A percentile compares a stretch with the other conserved stretches of the same genome.
Evolutionary conservation across 1,140 invertebrate genomes (phyloP).

Genomic region (Acromyrmex charruanus): DNA sequence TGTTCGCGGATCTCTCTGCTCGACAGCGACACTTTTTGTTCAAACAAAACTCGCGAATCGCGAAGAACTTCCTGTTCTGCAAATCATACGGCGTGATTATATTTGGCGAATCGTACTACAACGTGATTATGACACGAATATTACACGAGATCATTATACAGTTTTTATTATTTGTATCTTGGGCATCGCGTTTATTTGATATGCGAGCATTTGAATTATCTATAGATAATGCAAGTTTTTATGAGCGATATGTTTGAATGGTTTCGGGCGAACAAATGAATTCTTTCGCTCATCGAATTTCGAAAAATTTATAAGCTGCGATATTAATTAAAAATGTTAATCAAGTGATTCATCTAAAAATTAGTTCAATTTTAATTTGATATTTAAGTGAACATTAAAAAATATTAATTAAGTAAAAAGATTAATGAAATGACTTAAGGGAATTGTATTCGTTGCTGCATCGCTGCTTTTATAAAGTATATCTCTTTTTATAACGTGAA

Average conservation of each 20-base stretch:
- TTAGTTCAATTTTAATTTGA: neutral
- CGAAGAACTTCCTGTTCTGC: neutral
- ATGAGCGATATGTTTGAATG: neutral
- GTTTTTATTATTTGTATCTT: neutral
- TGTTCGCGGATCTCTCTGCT: conserved; percentile 11
- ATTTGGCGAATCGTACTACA: neutral
- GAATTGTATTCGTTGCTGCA: neutral
- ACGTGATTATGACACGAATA: neutral
- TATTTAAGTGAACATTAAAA: neutral
- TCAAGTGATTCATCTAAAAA: neutral
- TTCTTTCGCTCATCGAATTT: neutral
- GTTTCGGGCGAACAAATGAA: neutral
- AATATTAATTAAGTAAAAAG: neutral
- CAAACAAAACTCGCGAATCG: conserved; percentile 12
- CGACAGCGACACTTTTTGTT: conserved; percentile 20
- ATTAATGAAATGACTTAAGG: neutral
- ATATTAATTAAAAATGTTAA: neutral
- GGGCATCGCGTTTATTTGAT: neutral
- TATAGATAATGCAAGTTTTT: neutral
- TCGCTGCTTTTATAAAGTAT: neutral
- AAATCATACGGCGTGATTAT: neutral
- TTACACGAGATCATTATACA: neutral
- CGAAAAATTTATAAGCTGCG: neutral
- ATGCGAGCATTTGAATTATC: neutral
- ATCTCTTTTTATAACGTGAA: neutral